Base-by-base conservation (phyloP, 2,113 vertebrate genomes). In the Gymnarchus niloticus region DNA sequence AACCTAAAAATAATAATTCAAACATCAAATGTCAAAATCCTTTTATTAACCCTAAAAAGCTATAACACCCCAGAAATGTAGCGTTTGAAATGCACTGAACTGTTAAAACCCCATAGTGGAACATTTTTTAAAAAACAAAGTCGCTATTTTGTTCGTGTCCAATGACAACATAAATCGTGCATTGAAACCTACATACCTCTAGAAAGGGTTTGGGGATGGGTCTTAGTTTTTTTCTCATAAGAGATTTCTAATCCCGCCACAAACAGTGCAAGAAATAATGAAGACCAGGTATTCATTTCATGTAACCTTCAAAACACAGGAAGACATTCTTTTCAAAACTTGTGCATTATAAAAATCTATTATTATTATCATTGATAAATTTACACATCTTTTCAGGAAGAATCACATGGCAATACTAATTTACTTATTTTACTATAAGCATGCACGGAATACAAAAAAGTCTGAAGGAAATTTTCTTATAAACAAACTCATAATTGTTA, bases 1-100 rank as follows among this genome's bases (percentile, higher is more conserved):
- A 98, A 14, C 96, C 96, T 98, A 86, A 69, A 92, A 91, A 51
- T n/a, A 48, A 49, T 10, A 83, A 23, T 17, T 41, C 12, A 57
- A 23, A 61, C 19, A 28, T 41, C 23, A 59, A 21, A 84, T 48
- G 49, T 49, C 25, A 44, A 37, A 81, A 33, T 28, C 21, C 28
- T 6, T 57, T 57, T 41, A 19, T 7, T 19, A 10, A 14, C 0
- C 2, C 5, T 7, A 37, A 19, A 5, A 73, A 2, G 4, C 1
- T 51, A 81, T 81, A 12, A 41, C 77, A 51, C 2, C 3, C 21
- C 37, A 17, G 78, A 48, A 48, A 14, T 51, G 17, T 54, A 28
- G 56, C 4, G 23, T 81, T 28, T 82, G 49, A 17, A 57, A 57
- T n/a, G 37, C 33, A 57, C 44, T 2, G 25, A 14, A 17, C 37